Conservation (phyloP, 1,140 invertebrate species). For the Caligus rogercresseyi region DNA sequence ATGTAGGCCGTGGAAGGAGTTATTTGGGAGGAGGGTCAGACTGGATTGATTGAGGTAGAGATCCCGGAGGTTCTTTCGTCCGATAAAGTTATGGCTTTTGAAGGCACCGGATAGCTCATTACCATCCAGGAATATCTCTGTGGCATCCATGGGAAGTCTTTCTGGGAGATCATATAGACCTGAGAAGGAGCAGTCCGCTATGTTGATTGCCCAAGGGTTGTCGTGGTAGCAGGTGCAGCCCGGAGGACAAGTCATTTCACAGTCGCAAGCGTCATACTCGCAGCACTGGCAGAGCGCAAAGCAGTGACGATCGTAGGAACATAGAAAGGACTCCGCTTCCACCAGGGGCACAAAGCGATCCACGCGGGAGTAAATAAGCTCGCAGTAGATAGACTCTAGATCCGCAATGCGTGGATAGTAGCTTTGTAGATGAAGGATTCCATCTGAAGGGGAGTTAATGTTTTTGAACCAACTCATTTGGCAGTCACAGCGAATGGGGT, state of each 20-base stretch:
- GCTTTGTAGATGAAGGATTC: conserved; percentile 48
- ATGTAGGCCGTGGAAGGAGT: conserved; percentile 72
- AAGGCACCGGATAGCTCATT: conserved; percentile 64
- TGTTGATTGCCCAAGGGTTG: conserved; percentile 75
- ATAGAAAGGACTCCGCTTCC: conserved; percentile 66
- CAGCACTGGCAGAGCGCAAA: conserved; percentile 82
- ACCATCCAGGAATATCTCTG: conserved; percentile 73
- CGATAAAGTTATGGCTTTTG: conserved; percentile 77
- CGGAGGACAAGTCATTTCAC: conserved; percentile 34
- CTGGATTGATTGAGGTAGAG: conserved; percentile 67
- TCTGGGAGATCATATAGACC: conserved; percentile 53
- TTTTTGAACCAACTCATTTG: conserved; percentile 76
- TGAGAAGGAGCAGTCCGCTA: conserved; percentile 68
- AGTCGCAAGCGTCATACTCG: conserved; percentile 84
- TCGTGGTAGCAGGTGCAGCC: conserved; percentile 40
- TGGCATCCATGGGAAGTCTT: conserved; percentile 79
- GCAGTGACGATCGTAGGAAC: conserved; percentile 77
- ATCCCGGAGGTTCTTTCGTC: conserved; percentile 65
- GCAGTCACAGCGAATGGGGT: conserved; percentile 77
- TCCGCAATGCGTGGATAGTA: conserved; percentile 79
- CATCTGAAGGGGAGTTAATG: conserved; percentile 51
- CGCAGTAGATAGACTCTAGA: conserved; percentile 71
- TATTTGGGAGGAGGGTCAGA: conserved; percentile 68
- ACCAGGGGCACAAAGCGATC: conserved; percentile 58
- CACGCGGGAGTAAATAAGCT: conserved; percentile 63